Conservation (phyloP, 2,888 invertebrate genomes). For the Xestia c-nigrum region DNA sequence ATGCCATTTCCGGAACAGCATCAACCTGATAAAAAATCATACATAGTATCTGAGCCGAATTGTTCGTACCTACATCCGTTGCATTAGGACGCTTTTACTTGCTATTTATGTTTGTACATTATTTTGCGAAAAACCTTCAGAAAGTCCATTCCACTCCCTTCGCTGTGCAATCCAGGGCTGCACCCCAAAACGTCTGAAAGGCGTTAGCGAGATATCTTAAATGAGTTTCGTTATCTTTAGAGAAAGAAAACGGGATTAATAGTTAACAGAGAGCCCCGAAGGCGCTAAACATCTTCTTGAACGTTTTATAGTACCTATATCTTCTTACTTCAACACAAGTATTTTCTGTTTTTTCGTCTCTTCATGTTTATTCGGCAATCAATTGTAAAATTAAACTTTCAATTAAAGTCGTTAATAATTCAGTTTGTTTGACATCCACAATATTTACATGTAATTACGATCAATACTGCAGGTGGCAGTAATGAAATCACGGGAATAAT, state of each 20-base stretch:
- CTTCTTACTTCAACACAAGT: neutral
- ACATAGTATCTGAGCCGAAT: neutral
- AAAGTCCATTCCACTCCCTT: conserved; percentile 67
- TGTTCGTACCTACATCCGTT: conserved; percentile 17
- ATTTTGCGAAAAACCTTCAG: conserved; percentile 4
- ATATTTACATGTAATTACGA: conserved; percentile 42
- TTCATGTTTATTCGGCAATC: conserved; percentile 14
- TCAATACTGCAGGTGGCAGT: conserved; percentile 25
- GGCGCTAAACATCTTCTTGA: conserved; percentile 79
- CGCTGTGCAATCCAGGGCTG: conserved; percentile 75
- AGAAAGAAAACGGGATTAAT: conserved; percentile 89
- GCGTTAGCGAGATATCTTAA: conserved; percentile 89
- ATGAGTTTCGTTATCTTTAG: conserved; percentile 90
- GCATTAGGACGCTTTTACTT: conserved; percentile 1
- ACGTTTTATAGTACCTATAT: conserved; percentile 62
- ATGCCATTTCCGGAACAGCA: conserved; percentile 52
- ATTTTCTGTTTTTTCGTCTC: neutral
- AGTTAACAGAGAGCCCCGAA: conserved; percentile 85
- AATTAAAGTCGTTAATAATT: conserved; percentile 8
- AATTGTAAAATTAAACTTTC: conserved; percentile 2
- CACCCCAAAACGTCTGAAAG: conserved; percentile 88
- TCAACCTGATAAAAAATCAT: conserved; percentile 32
- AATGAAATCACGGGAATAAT: conserved; percentile 38
- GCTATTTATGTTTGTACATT: conserved; percentile 10
- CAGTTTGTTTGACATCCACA: conserved; percentile 24